Base-by-base conservation (phyloP, 2,113 vertebrate species). In the Chionodraco myersi region DNA sequence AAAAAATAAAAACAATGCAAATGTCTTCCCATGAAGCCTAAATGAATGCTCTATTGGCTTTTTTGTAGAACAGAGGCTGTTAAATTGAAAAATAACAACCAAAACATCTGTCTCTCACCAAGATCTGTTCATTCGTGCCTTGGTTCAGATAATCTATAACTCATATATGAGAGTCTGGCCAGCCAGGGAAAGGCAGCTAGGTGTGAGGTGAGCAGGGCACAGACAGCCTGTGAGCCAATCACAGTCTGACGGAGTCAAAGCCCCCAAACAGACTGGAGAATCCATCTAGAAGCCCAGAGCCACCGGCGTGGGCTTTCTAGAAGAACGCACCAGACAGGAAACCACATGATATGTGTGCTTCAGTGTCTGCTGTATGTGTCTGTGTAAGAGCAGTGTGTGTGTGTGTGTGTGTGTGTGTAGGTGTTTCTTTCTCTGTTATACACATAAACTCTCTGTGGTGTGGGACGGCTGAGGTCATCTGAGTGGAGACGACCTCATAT, bases 251-350 rank as follows among this genome's bases (percentile, higher is more conserved):
- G 52, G 65, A 86, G 71, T 82, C 83, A 56, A 87, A 54, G n/a
- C 84, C 82, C 83, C 85, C 75, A 88, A 93, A 90, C 84, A 83
- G 81, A 87, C 92, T 92, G 92, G 79, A 91, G 91, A 93, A 94
- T 92, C 91, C 87, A 93, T 94, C 88, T 89, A 86, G 82, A 75
- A 86, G 53, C 78, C 81, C 65, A 49, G 77, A 86, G 86, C 68
- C 62, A 88, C 72, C 79, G 44, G 88, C 88, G 90, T 92, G 92
- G 93, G 92, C 79, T 89, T 90, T 87, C 64, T 81, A 78, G 75
- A 89, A 65, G 82, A 91, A 91, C 85, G 69, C 80, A 92, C 70
- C 88, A 93, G 93, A 92, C 92, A 94, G 92, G 93, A 94, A 94
- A 93, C 93, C 91, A 79, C 91, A 92, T 76, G 85, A 89, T 92